Percentiles rank a stretch among this genome's conserved stretches.
Evolutionary conservation across 1,140 invertebrate genomes (phyloP).

Genomic region (Aphis gossypii): DNA sequence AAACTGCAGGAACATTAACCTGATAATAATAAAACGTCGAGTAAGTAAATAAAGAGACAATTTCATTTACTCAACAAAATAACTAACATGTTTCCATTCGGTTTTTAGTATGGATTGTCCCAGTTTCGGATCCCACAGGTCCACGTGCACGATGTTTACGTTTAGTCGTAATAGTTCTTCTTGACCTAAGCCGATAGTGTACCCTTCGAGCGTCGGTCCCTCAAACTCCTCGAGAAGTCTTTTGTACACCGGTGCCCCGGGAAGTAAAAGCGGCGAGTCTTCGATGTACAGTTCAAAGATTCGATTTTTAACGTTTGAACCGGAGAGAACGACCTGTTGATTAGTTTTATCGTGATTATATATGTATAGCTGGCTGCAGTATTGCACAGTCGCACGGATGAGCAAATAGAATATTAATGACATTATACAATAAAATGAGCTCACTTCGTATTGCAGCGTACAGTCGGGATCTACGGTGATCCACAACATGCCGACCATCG

Average conservation of each 20-base stretch:
- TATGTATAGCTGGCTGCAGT: background rate
- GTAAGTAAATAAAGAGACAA: background rate
- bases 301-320: constrained; percentile 50
- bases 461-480: constrained; percentile 81
- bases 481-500: constrained; percentile 79
- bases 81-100: constrained; percentile 66
- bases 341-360: background rate
- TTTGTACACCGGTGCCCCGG: constrained; percentile 71
- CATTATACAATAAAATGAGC: background rate
- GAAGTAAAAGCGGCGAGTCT: constrained; percentile 71
- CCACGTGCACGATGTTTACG: constrained; percentile 69
- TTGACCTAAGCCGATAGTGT: constrained; percentile 68
- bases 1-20: constrained; percentile 72
- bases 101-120: constrained; percentile 66
- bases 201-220: constrained; percentile 69
- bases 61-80: background rate
- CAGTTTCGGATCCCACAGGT: constrained; percentile 67
- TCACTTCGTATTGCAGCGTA: constrained; percentile 82
- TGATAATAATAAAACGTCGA: constrained; percentile 58
- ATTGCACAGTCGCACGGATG: background rate
- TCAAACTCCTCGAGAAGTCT: constrained; percentile 71
- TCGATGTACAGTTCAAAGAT: constrained; percentile 68
- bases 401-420: background rate
- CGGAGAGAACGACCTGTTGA: constrained; percentile 21
- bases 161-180: constrained; percentile 70